These are phyloP conservation scores for Takifugu bimaculatus DNA, from an alignment of 2,113 vertebrate species.

Conservation along the genomic window DNA sequence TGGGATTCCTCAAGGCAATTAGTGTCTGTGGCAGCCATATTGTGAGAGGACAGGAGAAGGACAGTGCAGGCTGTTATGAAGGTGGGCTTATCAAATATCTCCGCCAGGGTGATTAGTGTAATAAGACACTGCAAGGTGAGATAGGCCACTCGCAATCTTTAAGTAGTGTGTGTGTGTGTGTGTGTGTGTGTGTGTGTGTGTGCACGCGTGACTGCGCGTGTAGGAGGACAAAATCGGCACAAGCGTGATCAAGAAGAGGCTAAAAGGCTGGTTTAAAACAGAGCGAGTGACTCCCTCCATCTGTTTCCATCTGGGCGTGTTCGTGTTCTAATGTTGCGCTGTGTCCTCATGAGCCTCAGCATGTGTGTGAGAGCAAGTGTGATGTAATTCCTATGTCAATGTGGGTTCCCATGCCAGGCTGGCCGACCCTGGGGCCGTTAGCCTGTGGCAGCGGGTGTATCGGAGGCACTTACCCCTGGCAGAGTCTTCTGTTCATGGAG, in stretches of 20 bases:
- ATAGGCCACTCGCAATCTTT: constrained; percentile 56
- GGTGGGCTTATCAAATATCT: constrained; percentile 68
- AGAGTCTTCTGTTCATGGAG: constrained; percentile 97
- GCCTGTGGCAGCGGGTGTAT: constrained; percentile 60
- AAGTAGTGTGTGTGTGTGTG: constrained; percentile 25
- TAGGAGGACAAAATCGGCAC: too few species aligned
- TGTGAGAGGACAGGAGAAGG: constrained; percentile 72
- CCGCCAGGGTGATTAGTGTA: constrained; percentile 62
- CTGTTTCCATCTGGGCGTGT: neutral
- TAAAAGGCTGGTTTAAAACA: too few species aligned
- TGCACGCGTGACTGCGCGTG: neutral
- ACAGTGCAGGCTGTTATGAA: constrained; percentile 57
- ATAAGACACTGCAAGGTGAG: constrained; percentile 68
- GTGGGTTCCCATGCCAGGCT: constrained; percentile 28
- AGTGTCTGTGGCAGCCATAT: constrained; percentile 67
- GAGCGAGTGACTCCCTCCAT: too few species aligned
- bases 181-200: constrained; percentile 14
- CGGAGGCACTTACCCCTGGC: constrained; percentile 88
- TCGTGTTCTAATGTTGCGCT: constrained; percentile 24
- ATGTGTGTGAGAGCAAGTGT: constrained; percentile 10
- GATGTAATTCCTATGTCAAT: constrained; percentile 42
- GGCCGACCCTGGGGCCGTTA: constrained; percentile 40
- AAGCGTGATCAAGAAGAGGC: too few species aligned
- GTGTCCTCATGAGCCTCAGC: constrained; percentile 17
- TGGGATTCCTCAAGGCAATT: constrained; percentile 73